These are phyloP conservation scores for Aricia artaxerxes DNA, from an alignment of 2,888 invertebrate species.

Conservation along the genomic window DNA sequence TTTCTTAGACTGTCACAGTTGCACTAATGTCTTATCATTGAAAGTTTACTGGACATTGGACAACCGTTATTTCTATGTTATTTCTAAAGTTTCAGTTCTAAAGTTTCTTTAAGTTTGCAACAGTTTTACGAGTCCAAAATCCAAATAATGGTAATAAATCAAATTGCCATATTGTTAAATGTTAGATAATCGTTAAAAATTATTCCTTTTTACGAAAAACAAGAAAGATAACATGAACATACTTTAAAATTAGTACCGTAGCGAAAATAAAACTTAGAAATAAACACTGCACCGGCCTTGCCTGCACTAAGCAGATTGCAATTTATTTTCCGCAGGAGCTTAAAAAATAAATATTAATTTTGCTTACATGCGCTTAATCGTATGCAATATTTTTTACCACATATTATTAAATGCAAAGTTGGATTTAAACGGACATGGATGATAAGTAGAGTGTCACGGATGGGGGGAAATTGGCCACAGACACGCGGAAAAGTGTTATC, in stretches of 20 bases:
- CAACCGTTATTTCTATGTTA: neutral
- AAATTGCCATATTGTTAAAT: too few relatives aligned
- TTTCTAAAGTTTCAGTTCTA: too few relatives aligned
- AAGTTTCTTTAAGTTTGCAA: too few relatives aligned
- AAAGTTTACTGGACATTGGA: neutral
- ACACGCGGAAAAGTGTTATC: constrained; percentile 12
- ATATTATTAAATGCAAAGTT: constrained; percentile 45
- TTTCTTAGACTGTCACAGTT: constrained; percentile 15
- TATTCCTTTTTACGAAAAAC: neutral
- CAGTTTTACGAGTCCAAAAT: too few relatives aligned
- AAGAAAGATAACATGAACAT: neutral
- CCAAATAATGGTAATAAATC: too few relatives aligned
- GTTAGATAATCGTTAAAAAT: too few relatives aligned
- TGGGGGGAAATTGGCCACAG: constrained; percentile 62
- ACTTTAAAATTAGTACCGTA: neutral
- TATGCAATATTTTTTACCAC: neutral
- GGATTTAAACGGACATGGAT: constrained; percentile 54
- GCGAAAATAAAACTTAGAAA: neutral
- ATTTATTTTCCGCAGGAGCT: neutral
- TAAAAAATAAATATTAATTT: neutral
- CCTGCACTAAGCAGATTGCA: neutral
- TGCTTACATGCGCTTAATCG: neutral
- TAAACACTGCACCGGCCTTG: constrained; percentile 5
- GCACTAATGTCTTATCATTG: constrained; percentile 10
- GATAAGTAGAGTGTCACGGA: constrained; percentile 70